Conservation (phyloP, 2,888 invertebrate genomes). For the Asteroscopus sphinx region DNA sequence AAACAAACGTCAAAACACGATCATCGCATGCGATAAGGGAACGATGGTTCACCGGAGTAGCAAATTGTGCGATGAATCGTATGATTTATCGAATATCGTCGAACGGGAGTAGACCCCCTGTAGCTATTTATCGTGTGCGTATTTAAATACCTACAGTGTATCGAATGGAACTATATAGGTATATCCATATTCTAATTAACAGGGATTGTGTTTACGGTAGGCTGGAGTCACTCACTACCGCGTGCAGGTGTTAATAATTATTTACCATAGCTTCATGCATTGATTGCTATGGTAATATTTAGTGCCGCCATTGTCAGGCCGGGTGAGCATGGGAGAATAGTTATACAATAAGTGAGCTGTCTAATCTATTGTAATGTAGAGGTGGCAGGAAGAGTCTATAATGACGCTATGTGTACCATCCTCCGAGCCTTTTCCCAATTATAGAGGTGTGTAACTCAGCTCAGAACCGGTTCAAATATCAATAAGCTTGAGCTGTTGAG, state of each 20-base stretch:
- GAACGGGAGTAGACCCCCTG: too few relatives aligned
- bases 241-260: conserved; percentile 60
- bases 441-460: too few relatives aligned
- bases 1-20: too few relatives aligned
- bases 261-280: conserved; percentile 52
- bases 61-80: too few relatives aligned
- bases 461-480: too few relatives aligned
- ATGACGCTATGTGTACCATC: too few relatives aligned
- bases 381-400: conserved; percentile 38
- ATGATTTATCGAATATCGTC: too few relatives aligned
- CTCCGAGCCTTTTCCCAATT: too few relatives aligned
- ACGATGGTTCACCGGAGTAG: too few relatives aligned
- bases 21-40: too few relatives aligned
- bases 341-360: conserved; percentile 6
- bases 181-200: conserved; percentile 53
- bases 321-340: conserved; percentile 23
- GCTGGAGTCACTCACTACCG: conserved; percentile 38
- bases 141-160: conserved; percentile 49
- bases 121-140: conserved; percentile 16
- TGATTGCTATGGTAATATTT: conserved; percentile 53
- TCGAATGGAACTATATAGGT: conserved; percentile 47
- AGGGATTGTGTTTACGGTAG: conserved; percentile 56
- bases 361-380: conserved; percentile 2
- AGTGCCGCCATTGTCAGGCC: conserved; percentile 31
- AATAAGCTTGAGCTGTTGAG: too few relatives aligned